A percentile compares a stretch with the other conserved stretches of the same genome.
Conservation (phyloP, 2,113 vertebrate species). For the Mus pahari region DNA sequence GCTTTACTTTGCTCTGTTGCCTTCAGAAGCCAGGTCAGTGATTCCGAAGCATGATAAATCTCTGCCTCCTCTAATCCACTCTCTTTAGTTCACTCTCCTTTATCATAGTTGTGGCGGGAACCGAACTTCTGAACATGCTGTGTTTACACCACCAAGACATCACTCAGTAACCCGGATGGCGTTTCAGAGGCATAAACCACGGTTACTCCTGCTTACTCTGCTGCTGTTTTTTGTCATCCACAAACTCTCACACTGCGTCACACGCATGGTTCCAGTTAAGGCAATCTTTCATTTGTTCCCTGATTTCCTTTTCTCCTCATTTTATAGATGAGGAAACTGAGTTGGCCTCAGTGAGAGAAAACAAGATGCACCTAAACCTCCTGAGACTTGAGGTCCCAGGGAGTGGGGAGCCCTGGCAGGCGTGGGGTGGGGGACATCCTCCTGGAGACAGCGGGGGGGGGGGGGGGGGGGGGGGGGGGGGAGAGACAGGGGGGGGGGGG, state of each 20-base stretch:
- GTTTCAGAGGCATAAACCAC: not conserved
- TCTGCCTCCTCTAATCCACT: not conserved
- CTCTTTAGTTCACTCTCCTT: not conserved
- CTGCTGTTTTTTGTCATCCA: not conserved
- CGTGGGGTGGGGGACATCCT: too few species aligned
- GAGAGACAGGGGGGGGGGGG: too few species aligned
- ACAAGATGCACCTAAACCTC: too few species aligned
- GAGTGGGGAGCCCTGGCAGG: too few species aligned
- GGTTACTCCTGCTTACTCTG: not conserved
- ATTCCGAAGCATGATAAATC: not conserved
- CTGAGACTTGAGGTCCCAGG: too few species aligned
- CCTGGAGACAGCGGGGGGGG: too few species aligned
- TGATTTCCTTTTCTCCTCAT: not conserved
- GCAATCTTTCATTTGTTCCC: not conserved
- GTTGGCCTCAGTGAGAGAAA: too few species aligned
- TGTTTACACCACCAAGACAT: not conserved
- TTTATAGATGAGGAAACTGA: conserved; percentile 26
- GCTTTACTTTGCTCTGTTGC: not conserved
- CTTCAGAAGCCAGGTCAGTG: not conserved
- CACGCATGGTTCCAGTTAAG: not conserved
- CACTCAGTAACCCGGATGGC: not conserved
- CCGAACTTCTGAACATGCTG: not conserved
- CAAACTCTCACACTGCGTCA: not conserved
- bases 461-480: too few species aligned
- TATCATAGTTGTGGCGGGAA: not conserved